phyloP scores from a whole-genome alignment of 2,113 vertebrate species.

The Neolamprologus sp. region DNA sequence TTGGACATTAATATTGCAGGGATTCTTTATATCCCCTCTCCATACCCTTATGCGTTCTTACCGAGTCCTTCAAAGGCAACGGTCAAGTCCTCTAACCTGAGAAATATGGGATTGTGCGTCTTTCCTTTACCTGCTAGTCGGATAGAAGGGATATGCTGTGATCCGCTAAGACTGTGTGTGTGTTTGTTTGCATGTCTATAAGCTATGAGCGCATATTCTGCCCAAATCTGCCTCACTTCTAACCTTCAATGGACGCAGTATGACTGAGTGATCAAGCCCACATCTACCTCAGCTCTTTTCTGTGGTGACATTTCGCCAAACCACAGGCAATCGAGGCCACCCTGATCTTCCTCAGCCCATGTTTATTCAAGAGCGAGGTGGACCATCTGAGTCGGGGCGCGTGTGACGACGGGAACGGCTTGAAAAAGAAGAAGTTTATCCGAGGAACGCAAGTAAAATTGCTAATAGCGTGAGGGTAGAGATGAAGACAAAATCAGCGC shows the following conservation, averaged over 20 bases:
- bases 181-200: not conserved
- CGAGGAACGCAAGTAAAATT: not conserved
- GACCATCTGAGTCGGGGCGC: not conserved
- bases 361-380: slow-evolving; percentile 49
- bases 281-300: slow-evolving; percentile 22
- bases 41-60: slow-evolving; percentile 23
- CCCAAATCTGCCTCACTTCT: slow-evolving; percentile 31
- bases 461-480: not conserved
- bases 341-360: slow-evolving; percentile 38
- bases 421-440: not conserved
- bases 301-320: slow-evolving; percentile 60
- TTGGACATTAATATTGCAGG: slow-evolving; percentile 76
- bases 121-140: not conserved
- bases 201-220: not conserved
- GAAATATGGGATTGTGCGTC: not conserved
- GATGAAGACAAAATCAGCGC: not conserved
- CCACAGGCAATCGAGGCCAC: slow-evolving; percentile 28
- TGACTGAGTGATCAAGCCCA: slow-evolving; percentile 54
- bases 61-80: slow-evolving; percentile 28
- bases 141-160: slow-evolving; percentile 21
- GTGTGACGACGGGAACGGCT: not conserved
- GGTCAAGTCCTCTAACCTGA: slow-evolving; percentile 49
- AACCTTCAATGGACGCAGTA: slow-evolving; percentile 43
- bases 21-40: slow-evolving; percentile 73
- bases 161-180: slow-evolving; percentile 16